Evolutionary conservation across 2,888 invertebrate genomes (phyloP).

Genomic region (Agapetus fuscipes): DNA sequence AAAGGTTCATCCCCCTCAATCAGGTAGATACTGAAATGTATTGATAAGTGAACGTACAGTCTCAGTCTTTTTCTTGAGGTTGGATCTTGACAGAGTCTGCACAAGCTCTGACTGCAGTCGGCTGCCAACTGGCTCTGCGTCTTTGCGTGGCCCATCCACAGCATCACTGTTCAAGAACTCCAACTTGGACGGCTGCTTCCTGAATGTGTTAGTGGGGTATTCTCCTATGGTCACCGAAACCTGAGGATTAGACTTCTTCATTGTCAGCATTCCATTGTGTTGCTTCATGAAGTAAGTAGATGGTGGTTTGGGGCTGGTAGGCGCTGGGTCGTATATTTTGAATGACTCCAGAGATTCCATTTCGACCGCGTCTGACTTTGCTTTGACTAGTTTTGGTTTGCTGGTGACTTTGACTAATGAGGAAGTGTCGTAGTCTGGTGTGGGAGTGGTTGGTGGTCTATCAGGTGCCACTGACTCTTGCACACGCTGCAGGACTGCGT

Average conservation of each 20-base stretch:
- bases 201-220: conserved; percentile 47
- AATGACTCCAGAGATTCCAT: conserved; percentile 69
- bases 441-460: conserved; percentile 39
- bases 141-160: conserved; percentile 34
- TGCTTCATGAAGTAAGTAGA: conserved; percentile 56
- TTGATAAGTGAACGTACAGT: conserved; percentile 49
- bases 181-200: conserved; percentile 59
- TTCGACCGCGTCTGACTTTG: conserved; percentile 51
- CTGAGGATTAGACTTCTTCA: conserved; percentile 48
- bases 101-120: conserved; percentile 64
- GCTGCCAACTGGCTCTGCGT: conserved; percentile 47
- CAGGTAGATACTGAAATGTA: no score
- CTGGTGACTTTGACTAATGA: conserved; percentile 23
- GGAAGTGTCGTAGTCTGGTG: conserved; percentile 45
- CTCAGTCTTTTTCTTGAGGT: conserved; percentile 64
- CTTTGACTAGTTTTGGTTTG: conserved; percentile 25
- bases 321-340: conserved; percentile 53
- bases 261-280: conserved; percentile 45
- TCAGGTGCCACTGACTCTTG: conserved; percentile 6
- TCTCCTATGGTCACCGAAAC: conserved; percentile 66
- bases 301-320: conserved; percentile 55
- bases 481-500: no score
- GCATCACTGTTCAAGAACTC: conserved; percentile 50
- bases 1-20: no score
- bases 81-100: conserved; percentile 66